A percentile compares a stretch with the other conserved stretches of the same genome.
Conservation (phyloP, 1,140 invertebrate genomes). For the Carposina sasakii region DNA sequence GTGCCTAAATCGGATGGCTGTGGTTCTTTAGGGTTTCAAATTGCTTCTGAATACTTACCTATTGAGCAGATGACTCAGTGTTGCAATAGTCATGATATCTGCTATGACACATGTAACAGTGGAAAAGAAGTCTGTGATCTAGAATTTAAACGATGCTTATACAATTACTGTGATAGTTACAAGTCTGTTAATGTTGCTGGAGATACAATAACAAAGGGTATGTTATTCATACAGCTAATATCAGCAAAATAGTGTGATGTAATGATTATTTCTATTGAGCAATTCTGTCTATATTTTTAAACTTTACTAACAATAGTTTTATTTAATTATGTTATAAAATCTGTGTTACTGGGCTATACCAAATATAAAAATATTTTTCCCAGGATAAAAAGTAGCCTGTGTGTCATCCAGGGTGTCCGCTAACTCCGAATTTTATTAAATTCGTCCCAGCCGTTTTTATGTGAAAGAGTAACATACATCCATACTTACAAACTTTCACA, state of each 20-base stretch:
- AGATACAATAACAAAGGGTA: slow-evolving; percentile 77
- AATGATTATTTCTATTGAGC: no score
- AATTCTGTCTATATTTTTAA: no score
- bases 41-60: slow-evolving; percentile 83
- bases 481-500: no score
- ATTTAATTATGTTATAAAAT: no score
- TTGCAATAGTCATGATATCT: slow-evolving; percentile 89
- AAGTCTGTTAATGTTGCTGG: slow-evolving; percentile 75
- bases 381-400: no score
- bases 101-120: slow-evolving; percentile 90
- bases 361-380: no score
- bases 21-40: slow-evolving; percentile 83
- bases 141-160: slow-evolving; percentile 89
- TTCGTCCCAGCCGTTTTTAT: no score
- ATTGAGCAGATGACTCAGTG: slow-evolving; percentile 86
- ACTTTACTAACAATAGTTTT: no score
- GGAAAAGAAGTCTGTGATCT: slow-evolving; percentile 91
- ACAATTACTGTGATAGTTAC: slow-evolving; percentile 85
- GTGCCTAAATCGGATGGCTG: slow-evolving; percentile 85
- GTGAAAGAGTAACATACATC: no score
- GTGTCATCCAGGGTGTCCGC: no score
- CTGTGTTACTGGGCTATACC: no score
- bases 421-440: no score
- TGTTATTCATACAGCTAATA: slow-evolving; percentile 12
- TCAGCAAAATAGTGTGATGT: slow-evolving; percentile 4